These are phyloP conservation scores for Melieria crassipennis DNA, from an alignment of 2,888 invertebrate species.

Conservation along the genomic window DNA sequence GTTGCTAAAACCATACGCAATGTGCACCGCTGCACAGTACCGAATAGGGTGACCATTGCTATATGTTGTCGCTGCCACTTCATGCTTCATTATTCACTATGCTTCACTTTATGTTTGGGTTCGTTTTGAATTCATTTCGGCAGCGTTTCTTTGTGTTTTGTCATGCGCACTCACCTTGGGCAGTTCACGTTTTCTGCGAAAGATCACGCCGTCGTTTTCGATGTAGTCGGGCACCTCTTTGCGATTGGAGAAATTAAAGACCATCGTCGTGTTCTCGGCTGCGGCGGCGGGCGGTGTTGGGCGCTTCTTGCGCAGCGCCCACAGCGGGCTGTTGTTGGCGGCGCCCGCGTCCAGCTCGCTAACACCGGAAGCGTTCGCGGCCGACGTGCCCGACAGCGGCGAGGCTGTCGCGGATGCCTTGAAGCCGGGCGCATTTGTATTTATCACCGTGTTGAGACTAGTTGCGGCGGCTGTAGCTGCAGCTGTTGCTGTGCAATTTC, in stretches of 20 bases:
- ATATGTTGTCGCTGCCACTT: too few species aligned
- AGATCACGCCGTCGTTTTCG: constrained; percentile 85
- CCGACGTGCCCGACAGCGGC: constrained; percentile 9
- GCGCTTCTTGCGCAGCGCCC: constrained; percentile 56
- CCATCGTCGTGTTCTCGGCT: constrained; percentile 77
- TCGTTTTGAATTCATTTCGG: too few species aligned
- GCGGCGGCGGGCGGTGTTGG: constrained; percentile 49
- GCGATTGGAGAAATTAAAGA: constrained; percentile 87
- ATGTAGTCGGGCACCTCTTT: constrained; percentile 92
- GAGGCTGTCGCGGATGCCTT: constrained; percentile 25
- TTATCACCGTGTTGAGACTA: constrained; percentile 61
- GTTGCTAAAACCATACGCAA: too few species aligned
- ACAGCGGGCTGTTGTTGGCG: constrained; percentile 53
- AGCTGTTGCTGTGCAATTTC: constrained; percentile 19
- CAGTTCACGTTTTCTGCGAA: constrained; percentile 74
- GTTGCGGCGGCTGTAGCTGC: constrained; percentile 39
- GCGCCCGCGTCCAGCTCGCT: constrained; percentile 52
- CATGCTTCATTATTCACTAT: too few species aligned
- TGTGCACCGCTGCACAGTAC: too few species aligned
- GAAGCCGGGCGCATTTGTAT: constrained; percentile 43
- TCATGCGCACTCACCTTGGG: constrained; percentile 74
- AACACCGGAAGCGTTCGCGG: constrained; percentile 39
- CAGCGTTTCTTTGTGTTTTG: too few species aligned
- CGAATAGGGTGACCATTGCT: too few species aligned
- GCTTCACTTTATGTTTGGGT: too few species aligned